Base-by-base conservation (phyloP, 2,797 vertebrate species). In the Clamator glandarius region DNA sequence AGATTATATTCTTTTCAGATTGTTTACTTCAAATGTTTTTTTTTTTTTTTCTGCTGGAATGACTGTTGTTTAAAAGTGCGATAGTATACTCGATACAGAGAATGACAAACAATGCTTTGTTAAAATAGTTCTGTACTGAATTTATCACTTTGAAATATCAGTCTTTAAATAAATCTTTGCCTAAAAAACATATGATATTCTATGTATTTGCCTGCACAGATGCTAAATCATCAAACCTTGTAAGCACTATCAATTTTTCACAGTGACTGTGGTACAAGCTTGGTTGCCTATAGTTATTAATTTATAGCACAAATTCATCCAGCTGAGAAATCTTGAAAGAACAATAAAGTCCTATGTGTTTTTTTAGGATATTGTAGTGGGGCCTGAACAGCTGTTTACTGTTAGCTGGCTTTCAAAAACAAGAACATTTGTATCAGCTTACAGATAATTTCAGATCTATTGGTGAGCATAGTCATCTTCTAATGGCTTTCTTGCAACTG, bases 191-290 rank as follows among this genome's bases (percentile, higher is more conserved):
- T 23, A 39, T 8, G 55, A 62, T 44, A 73, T 74, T 84, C 42
- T 83, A 39, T 3, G 2, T 48, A 62, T 94, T 89, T 92, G 13
- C 64, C 61, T 77, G n/a, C 44, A 44, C 67, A 85, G 70, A 68
- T 67, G 70, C 28, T 89, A 94, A 93, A 95, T 85, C 89, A 89
- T 87, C 59, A 90, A 63, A 94, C 77, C 33, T 93, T 94, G 55
- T 74, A 94, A 87, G 81, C 59, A 59, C 36, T 25, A 82, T 89
- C 74, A 89, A 79, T 94, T 95, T 84, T 79, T 84, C 86, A 89
- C 63, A 50, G 57, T 42, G 89, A 76, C 78, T 79, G 74, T 41
- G 42, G n/a, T 63, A 67, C 21, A 84, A 84, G 77, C 81, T 57
- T 63, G 72, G 59, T 63, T 64, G 52, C 52, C 59, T 77, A 39